Conservation (phyloP, 2,113 vertebrate species). For the Recurvirostra avosetta region DNA sequence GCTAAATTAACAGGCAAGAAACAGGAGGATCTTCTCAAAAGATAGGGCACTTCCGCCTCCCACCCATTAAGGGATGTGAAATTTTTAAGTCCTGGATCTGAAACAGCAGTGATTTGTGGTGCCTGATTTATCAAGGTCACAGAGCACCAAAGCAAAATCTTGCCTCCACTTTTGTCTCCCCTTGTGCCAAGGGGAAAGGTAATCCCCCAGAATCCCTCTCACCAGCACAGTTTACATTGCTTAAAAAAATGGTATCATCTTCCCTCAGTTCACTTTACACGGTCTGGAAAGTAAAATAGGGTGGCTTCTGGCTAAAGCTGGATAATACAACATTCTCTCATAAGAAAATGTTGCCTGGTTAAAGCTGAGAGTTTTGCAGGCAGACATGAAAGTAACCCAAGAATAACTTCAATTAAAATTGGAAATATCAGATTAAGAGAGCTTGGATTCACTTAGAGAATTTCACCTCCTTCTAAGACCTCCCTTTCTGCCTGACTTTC, state of each 20-base stretch:
- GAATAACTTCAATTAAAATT: neutral
- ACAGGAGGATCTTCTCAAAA: constrained; percentile 42
- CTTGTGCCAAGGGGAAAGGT: neutral
- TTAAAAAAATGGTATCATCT: neutral
- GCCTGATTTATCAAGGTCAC: neutral
- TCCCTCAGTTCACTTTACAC: neutral
- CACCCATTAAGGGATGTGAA: neutral
- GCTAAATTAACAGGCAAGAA: constrained; percentile 15
- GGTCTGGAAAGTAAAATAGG: neutral
- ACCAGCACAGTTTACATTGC: neutral
- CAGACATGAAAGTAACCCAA: neutral
- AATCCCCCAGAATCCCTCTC: neutral
- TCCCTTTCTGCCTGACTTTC: neutral
- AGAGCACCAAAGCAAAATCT: neutral
- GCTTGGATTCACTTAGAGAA: neutral
- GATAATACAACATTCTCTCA: neutral
- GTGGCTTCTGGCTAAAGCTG: neutral
- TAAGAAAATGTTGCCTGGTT: neutral
- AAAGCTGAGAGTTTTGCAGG: neutral
- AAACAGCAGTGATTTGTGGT: neutral
- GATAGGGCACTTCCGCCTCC: neutral
- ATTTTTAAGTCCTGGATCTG: neutral
- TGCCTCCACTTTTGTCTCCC: neutral
- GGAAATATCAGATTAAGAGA: neutral
- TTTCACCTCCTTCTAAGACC: neutral